Conservation (phyloP, 2,797 vertebrate genomes). For the Lindbergichthys nudifrons region DNA sequence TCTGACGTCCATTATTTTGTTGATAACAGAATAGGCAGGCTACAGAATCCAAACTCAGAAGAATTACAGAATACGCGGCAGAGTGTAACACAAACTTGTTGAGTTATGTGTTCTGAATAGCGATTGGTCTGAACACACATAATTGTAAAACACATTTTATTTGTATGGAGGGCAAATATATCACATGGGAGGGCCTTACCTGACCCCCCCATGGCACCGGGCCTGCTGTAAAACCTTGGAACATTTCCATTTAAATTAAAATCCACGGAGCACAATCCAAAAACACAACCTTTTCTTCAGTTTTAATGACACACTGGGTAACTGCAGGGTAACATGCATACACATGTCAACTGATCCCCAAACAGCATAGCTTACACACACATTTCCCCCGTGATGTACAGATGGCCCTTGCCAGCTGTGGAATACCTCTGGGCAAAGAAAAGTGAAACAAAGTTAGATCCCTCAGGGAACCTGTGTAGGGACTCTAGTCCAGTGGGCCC, state of each 20-base stretch:
- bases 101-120: no score
- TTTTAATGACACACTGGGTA: neutral
- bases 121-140: no score
- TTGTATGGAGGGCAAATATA: no score
- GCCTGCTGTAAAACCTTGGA: neutral
- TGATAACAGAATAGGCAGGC: no score
- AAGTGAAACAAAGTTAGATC: conserved; percentile 1
- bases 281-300: neutral
- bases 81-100: no score
- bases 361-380: conserved; percentile 8
- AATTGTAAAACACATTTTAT: no score
- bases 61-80: no score
- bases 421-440: conserved; percentile 3
- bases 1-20: no score
- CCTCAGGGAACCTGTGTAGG: conserved; percentile 17
- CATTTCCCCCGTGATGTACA: conserved; percentile 13
- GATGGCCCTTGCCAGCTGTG: conserved; percentile 30
- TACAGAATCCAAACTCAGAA: no score
- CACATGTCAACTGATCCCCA: conserved; percentile 7
- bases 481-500: neutral
- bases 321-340: neutral
- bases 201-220: neutral
- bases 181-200: no score
- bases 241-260: neutral
- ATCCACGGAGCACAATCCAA: neutral